These are phyloP conservation scores for Mobula hypostoma DNA, from an alignment of 2,113 vertebrate genomes.

Conservation along the genomic window DNA sequence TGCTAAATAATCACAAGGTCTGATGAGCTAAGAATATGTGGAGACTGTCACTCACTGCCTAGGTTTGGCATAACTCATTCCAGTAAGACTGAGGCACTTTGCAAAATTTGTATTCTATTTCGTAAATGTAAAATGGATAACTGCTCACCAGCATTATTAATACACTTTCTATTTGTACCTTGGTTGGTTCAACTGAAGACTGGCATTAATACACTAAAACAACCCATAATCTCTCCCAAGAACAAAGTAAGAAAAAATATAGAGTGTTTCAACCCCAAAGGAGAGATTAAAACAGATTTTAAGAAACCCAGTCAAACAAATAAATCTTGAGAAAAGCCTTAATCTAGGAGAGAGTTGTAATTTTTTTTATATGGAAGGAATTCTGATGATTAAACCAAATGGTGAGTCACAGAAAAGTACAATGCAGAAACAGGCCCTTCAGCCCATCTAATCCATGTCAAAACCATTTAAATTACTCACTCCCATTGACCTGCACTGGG, in stretches of 20 bases:
- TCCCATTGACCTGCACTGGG: too few relatives aligned
- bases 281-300: not conserved
- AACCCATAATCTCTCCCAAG: not conserved
- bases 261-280: not conserved
- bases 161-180: not conserved
- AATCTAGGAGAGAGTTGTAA: not conserved
- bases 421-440: too few relatives aligned
- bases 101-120: not conserved
- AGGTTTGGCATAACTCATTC: too few relatives aligned
- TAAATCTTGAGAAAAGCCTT: not conserved
- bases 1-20: too few relatives aligned
- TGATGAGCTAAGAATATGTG: too few relatives aligned
- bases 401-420: not conserved
- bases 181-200: not conserved
- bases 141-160: not conserved
- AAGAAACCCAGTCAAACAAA: not conserved
- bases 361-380: not conserved
- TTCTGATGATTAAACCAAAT: not conserved
- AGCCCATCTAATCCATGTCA: too few relatives aligned
- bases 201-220: not conserved
- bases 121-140: not conserved
- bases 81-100: not conserved
- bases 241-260: not conserved
- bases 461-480: too few relatives aligned
- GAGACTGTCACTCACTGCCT: too few relatives aligned